A percentile compares a stretch with the other conserved stretches of the same genome.
phyloP scores from a whole-genome alignment of 2,797 vertebrate genomes.

The Platyrinchus mystaceus region DNA sequence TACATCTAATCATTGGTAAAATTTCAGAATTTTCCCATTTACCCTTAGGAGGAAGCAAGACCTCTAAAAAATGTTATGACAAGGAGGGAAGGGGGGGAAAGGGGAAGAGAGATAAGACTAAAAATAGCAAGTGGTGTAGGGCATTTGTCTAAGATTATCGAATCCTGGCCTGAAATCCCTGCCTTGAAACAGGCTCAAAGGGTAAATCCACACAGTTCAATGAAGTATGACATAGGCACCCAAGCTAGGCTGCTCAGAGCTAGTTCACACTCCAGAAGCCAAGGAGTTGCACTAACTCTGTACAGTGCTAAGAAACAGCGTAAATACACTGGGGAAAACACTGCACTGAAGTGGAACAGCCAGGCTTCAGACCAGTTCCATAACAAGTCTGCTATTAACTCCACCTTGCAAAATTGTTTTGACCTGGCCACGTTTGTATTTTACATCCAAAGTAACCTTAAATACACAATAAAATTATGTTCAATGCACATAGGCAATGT shows the following conservation, averaged over 20 bases:
- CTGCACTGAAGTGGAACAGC: background rate
- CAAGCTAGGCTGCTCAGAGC: background rate
- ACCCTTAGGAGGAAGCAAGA: background rate
- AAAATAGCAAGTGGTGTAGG: background rate
- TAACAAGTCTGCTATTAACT: background rate
- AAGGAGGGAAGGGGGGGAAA: background rate
- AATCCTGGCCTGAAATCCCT: background rate
- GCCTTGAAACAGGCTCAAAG: background rate
- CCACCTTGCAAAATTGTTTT: background rate
- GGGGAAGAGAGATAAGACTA: background rate
- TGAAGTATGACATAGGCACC: background rate
- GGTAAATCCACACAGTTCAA: background rate
- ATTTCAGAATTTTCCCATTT: background rate
- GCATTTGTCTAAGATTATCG: background rate
- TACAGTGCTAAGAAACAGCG: background rate
- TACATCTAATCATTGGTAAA: background rate
- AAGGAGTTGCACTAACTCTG: background rate
- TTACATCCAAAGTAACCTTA: background rate
- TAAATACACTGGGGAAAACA: background rate
- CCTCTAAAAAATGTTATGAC: background rate
- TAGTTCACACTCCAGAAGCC: background rate
- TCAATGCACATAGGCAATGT: background rate
- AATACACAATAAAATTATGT: background rate
- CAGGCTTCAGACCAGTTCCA: background rate
- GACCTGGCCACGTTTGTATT: background rate